Evolutionary conservation across 2,113 vertebrate genomes (phyloP).

Genomic region (Sorex araneus): DNA sequence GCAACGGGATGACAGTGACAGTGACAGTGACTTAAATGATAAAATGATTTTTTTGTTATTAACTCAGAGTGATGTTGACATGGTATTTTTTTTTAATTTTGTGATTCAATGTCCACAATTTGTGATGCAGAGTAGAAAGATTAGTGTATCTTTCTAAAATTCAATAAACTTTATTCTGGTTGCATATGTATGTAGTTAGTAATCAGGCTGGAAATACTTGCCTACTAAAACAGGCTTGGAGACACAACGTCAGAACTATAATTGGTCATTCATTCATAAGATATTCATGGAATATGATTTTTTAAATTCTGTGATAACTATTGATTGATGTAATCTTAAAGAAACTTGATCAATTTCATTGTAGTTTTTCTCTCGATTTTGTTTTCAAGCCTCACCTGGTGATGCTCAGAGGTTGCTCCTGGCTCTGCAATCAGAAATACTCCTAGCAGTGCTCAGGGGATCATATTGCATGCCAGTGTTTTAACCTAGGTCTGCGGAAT

Average conservation of each 20-base stretch:
- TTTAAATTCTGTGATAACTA: too few relatives aligned
- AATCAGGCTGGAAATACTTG: neutral
- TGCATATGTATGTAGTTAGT: neutral
- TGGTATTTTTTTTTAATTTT: neutral
- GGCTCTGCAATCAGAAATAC: too few relatives aligned
- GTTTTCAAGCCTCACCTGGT: too few relatives aligned
- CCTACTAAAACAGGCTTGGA: neutral
- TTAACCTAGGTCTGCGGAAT: too few relatives aligned
- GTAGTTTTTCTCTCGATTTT: too few relatives aligned
- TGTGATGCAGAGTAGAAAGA: neutral
- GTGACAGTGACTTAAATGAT: neutral
- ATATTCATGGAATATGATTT: neutral
- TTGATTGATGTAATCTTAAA: neutral
- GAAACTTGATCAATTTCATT: too few relatives aligned
- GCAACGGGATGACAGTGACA: too few relatives aligned
- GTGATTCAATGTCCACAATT: neutral
- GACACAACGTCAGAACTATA: neutral
- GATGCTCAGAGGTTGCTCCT: too few relatives aligned
- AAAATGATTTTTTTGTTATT: neutral
- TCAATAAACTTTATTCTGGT: neutral
- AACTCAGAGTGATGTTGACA: neutral
- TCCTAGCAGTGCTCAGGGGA: too few relatives aligned
- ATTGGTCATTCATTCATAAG: neutral
- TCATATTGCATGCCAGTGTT: too few relatives aligned
- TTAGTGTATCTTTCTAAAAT: neutral